Base-by-base conservation (phyloP, 1,140 invertebrate species). In the Sycobia sp. region DNA sequence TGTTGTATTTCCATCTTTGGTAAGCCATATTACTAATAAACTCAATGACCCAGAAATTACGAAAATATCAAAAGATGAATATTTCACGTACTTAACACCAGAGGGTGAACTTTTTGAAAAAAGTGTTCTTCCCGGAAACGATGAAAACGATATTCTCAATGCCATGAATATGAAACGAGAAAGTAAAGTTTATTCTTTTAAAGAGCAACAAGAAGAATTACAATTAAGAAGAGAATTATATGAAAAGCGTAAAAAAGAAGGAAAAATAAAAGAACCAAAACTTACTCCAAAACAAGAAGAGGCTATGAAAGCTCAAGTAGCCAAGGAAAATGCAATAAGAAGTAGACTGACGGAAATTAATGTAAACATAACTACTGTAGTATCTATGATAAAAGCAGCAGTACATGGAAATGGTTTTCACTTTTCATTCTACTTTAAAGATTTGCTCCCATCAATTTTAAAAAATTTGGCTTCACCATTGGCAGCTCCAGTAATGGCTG, bases 101-200 rank as follows among this genome's bases (percentile, higher is more conserved):
- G 91, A 95, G 62, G 95, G 93, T 23, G 90, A 94, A 72, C 82
- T 99, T 0, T 98, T 92, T 76, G 94, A 99, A 80, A 96, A 92
- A 77, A 90, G 88, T 73, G 87, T 96, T 2, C 82, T 98, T 54
- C 92, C 94, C 8, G 88, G 88, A 2, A 87, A 85, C 66, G 85
- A 89, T 51, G 87, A 87, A 58, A 87, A 84, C 65, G 85, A 80
- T 41, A 82, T 84, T 32, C 69, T 87, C 71, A 85, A 86, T 50
- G 86, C 87, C 16, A 90, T 92, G 83, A 98, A 99, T 71, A 86
- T 99, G 73, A 97, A 96, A 81, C 84, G 96, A 39, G 96, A 99
- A 74, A 98, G 93, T 76, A 99, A 98, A 83, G 92, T 90, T 3
- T 99, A 99, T 77, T 96, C 94, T 16, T 97, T 95, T 76, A 96